Conservation (phyloP, 2,113 vertebrate genomes). For the Columba janthina region DNA sequence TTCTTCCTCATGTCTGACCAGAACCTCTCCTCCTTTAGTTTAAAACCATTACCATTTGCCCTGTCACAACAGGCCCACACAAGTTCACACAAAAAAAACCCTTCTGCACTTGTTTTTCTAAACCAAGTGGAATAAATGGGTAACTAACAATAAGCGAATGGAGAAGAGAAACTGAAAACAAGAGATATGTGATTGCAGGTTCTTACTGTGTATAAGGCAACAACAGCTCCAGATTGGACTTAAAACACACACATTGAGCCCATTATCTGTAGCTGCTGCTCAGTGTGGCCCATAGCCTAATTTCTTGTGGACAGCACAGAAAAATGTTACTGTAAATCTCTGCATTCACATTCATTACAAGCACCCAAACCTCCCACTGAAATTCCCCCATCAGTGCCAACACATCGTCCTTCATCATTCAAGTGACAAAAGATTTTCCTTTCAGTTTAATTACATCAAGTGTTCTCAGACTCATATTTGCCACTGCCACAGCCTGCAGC, state of each 20-base stretch:
- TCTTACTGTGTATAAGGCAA: neutral
- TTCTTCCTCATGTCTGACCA: no score
- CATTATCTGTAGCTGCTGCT: neutral
- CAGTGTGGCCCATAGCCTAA: neutral
- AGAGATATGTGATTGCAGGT: neutral
- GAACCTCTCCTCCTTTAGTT: no score
- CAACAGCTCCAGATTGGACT: neutral
- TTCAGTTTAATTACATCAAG: neutral
- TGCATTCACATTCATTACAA: neutral
- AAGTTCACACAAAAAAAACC: neutral
- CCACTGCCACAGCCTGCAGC: neutral
- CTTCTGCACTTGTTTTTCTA: neutral
- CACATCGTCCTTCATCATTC: neutral
- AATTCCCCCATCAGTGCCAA: neutral
- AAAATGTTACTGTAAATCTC: neutral
- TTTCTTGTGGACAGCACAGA: neutral
- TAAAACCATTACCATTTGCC: no score
- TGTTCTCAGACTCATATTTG: neutral
- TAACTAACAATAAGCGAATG: neutral
- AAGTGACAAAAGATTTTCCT: neutral
- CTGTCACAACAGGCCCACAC: neutral
- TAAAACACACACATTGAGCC: neutral
- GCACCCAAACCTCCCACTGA: neutral
- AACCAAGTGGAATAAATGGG: neutral
- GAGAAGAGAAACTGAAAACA: neutral